Evolutionary conservation across 1,140 invertebrate species (phyloP).

Genomic region (Nilaparvata lugens): DNA sequence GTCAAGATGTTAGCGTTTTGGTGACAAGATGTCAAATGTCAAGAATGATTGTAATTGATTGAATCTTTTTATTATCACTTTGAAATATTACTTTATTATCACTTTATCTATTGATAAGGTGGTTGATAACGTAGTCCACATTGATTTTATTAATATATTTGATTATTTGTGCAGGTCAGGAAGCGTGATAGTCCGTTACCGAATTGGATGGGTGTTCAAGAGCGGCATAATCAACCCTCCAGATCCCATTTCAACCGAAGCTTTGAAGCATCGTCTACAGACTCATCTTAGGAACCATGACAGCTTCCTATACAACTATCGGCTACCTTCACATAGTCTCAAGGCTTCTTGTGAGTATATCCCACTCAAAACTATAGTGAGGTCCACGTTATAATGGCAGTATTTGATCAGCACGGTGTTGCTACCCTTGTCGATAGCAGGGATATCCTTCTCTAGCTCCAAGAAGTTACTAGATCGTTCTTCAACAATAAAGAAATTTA

Average conservation of each 20-base stretch:
- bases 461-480: too few species aligned
- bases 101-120: too few species aligned
- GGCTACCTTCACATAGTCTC: conserved; percentile 40
- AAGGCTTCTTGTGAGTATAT: conserved; percentile 32
- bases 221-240: conserved; percentile 36
- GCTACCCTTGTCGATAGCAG: neutral
- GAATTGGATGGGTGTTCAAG: conserved; percentile 51
- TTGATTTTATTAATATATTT: neutral
- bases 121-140: too few species aligned
- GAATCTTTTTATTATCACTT: too few species aligned
- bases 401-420: neutral
- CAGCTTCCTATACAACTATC: conserved; percentile 44
- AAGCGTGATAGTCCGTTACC: conserved; percentile 50
- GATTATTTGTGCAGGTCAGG: conserved; percentile 42
- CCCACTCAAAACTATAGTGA: neutral
- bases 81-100: too few species aligned
- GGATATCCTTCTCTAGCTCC: neutral
- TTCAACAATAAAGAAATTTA: too few species aligned
- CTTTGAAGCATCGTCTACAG: conserved; percentile 39
- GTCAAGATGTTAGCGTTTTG: too few species aligned
- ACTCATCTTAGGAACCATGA: conserved; percentile 39
- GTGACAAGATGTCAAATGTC: too few species aligned
- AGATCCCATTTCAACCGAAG: conserved; percentile 41
- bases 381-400: neutral
- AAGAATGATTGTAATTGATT: too few species aligned